Evolutionary conservation across 1,140 invertebrate genomes (phyloP).

Genomic region (Polyergus mexicanus): DNA sequence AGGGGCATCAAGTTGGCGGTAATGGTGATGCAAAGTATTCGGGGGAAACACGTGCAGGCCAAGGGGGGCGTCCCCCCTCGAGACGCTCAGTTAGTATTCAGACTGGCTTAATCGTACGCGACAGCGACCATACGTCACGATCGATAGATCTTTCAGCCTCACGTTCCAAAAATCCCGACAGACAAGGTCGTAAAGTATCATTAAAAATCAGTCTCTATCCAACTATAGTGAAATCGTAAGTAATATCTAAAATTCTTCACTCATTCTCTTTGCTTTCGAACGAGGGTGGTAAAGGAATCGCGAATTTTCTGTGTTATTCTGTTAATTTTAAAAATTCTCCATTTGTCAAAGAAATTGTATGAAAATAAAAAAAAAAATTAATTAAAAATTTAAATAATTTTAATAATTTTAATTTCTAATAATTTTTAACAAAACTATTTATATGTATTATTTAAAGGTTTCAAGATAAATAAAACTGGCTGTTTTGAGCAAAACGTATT

Average conservation of each 20-base stretch:
- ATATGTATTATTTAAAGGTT: too few relatives aligned
- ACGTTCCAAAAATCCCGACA: neutral
- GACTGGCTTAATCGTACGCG: conserved; percentile 63
- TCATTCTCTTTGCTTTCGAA: neutral
- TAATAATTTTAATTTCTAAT: too few relatives aligned
- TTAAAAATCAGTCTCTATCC: neutral
- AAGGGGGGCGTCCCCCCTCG: conserved; percentile 30
- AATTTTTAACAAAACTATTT: too few relatives aligned
- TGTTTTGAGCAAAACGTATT: too few relatives aligned
- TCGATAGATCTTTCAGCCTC: conserved; percentile 42
- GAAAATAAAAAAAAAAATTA: too few relatives aligned
- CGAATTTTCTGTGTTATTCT: neutral
- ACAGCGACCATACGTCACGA: conserved; percentile 72
- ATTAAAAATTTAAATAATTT: too few relatives aligned
- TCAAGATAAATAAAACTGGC: too few relatives aligned
- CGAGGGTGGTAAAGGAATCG: neutral
- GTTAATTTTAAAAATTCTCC: too few relatives aligned
- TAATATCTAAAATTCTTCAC: neutral
- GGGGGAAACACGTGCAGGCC: conserved; percentile 72
- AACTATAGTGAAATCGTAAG: neutral
- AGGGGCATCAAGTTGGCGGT: conserved; percentile 74
- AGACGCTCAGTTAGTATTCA: conserved; percentile 56
- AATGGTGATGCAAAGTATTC: conserved; percentile 76
- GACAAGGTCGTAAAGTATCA: neutral
- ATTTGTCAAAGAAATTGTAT: too few relatives aligned